These are phyloP conservation scores for Cephonodes hylas DNA, from an alignment of 2,888 invertebrate species.

Conservation along the genomic window DNA sequence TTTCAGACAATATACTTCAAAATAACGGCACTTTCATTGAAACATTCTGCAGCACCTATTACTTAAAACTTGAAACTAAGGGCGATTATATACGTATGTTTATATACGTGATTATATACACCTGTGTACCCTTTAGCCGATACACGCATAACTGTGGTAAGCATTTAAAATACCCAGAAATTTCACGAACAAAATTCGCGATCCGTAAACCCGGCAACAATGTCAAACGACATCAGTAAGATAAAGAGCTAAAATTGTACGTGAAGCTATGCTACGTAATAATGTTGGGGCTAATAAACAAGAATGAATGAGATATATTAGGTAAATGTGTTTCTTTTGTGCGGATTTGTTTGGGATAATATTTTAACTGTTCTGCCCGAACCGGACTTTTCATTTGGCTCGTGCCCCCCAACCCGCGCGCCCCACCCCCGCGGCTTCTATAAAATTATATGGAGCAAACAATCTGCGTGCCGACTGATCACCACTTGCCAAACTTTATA, in stretches of 20 bases:
- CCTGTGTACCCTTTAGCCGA: no score
- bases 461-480: constrained; percentile 46
- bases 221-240: constrained; percentile 5
- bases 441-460: constrained; percentile 70
- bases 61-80: no score
- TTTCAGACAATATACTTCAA: no score
- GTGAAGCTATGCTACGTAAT: constrained; percentile 11
- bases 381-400: constrained; percentile 53
- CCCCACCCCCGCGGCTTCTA: constrained; percentile 43
- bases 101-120: no score
- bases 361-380: constrained; percentile 40
- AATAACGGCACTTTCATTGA: no score
- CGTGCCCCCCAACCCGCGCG: constrained; percentile 25
- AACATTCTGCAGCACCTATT: no score
- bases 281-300: constrained; percentile 16
- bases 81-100: no score
- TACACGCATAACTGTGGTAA: no score
- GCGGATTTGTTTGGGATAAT: constrained; percentile 45
- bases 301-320: constrained; percentile 56
- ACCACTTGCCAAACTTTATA: constrained; percentile 43
- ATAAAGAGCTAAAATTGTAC: constrained; percentile 13
- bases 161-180: neutral
- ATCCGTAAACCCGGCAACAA: neutral
- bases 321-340: constrained; percentile 59
- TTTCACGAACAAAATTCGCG: neutral